These are phyloP conservation scores for Megaleporinus macrocephalus DNA, from an alignment of 2,113 vertebrate species.

Conservation along the genomic window DNA sequence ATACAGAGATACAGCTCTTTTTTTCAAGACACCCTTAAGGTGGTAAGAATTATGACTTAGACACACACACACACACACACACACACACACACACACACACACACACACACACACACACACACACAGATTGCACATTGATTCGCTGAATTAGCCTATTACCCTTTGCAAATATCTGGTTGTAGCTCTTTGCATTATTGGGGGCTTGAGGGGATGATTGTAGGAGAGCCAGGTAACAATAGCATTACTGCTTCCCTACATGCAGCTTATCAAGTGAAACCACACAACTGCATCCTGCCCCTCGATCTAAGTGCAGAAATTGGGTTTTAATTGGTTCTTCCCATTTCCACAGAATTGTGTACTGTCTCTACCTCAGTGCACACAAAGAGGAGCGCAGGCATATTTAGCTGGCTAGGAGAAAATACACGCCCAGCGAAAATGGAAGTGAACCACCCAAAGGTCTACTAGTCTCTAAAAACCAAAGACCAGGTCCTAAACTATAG, in stretches of 20 bases:
- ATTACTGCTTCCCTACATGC: conserved; percentile 33
- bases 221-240: conserved; percentile 46
- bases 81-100: no score
- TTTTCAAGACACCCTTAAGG: conserved; percentile 5
- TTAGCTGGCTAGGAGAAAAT: not conserved
- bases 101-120: no score
- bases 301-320: conserved; percentile 55
- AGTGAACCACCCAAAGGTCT: not conserved
- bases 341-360: conserved; percentile 30
- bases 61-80: conserved; percentile 16
- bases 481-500: no score
- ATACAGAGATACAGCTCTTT: conserved; percentile 1
- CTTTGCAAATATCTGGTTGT: conserved; percentile 61
- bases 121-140: conserved; percentile 31
- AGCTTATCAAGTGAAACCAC: conserved; percentile 60
- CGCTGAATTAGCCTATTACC: conserved; percentile 61
- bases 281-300: conserved; percentile 53
- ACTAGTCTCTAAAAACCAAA: not conserved
- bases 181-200: conserved; percentile 43
- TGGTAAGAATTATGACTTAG: not conserved
- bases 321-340: conserved; percentile 63
- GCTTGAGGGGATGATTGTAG: conserved; percentile 43
- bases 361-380: not conserved
- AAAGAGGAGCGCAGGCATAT: not conserved
- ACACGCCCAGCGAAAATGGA: not conserved